phyloP scores from a whole-genome alignment of 2,888 invertebrate genomes.

The Vanessa cardui region DNA sequence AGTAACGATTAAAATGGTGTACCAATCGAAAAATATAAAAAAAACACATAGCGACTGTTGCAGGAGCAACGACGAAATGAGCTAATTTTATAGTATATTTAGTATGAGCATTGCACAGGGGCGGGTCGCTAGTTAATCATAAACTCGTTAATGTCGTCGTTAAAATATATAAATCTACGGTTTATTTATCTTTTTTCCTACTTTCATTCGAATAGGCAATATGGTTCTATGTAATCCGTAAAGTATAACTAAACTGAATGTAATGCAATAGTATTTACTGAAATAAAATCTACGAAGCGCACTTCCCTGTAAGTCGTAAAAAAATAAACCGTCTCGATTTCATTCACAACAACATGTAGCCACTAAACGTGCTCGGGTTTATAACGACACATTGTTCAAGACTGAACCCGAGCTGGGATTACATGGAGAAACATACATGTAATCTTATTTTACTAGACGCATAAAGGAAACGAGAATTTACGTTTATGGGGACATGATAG shows the following conservation, averaged over 20 bases:
- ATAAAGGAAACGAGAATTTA: neutral
- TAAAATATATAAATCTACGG: no score
- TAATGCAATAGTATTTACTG: neutral
- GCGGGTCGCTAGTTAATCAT: no score
- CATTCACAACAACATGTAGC: neutral
- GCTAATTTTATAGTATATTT: no score
- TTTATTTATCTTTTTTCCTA: no score
- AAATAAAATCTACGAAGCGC: neutral
- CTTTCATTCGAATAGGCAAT: no score
- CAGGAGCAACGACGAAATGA: no score
- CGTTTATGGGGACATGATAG: neutral
- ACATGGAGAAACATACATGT: neutral
- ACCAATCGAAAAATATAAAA: no score
- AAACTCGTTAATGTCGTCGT: no score
- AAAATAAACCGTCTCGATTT: neutral
- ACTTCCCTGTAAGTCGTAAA: neutral
- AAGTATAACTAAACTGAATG: neutral
- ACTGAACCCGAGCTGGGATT: neutral
- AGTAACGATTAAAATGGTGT: no score
- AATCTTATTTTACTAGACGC: neutral
- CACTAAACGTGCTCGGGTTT: constrained; percentile 3
- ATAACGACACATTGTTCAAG: neutral
- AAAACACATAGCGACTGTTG: no score
- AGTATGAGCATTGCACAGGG: no score
- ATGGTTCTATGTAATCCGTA: neutral